Evolutionary conservation across 2,113 vertebrate genomes (phyloP), one percentile per base, ranked within the genome.

Genomic region (Salvelinus alpinus): DNA sequence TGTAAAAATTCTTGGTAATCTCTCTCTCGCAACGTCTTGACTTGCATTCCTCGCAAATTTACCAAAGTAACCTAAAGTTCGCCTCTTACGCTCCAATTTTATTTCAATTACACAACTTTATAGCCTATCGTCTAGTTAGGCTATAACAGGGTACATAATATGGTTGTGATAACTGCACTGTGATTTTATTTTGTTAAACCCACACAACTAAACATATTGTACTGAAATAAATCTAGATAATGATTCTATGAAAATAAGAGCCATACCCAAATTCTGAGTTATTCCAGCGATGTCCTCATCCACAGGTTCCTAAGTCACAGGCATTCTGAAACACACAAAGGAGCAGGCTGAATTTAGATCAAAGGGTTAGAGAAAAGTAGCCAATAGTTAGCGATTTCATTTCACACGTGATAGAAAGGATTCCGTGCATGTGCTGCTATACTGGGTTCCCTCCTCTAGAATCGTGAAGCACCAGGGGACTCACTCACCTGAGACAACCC

Each of bases 271-370:
- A 80, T 75, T 48, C 62, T 24, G 22, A 80, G 73, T 71, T 69
- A 75, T 78, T 72, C 74, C 77, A 71, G 71, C 74, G 38, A 71
- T 76, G 69, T 86, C 69, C 82, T 88, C 86, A 83, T 77, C 76
- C 81, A 85, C 79, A 60, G 72, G 64, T 69, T n/a, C 38, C 76
- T 72, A 81, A 60, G n/a, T 34, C 16, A 38, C 38, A 38, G 38
- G 38, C 38, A 38, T 38, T 38, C 86, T 86, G 77, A 81, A 88
- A 84, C 11, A 72, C n/a, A 79, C 67, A 64, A 27, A 65, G 25
- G 38, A 79, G 18, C 29, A 57, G 5, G 16, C 70, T 24, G n/a
- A 29, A 29, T 64, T 60, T 18, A 20, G 72, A 9, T 74, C 18
- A 70, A 31, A 59, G 59, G 60, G 27, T 22, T 20, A 22, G 2